These are phyloP conservation scores for Platycercus adscitus DNA, from an alignment of 2,113 vertebrate genomes.

Conservation along the genomic window DNA sequence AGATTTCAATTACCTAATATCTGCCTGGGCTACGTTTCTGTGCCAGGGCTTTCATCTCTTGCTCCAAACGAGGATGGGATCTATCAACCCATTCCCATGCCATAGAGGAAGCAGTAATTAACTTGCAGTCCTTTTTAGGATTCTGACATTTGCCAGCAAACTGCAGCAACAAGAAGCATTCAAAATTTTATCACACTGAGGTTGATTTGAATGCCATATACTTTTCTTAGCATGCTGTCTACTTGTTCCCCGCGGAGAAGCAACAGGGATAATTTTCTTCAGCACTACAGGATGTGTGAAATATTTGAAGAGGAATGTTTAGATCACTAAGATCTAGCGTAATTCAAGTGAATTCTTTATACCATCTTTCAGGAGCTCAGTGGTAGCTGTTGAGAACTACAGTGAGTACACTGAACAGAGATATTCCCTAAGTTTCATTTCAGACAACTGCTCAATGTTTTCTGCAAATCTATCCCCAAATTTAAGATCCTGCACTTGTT, in stretches of 20 bases:
- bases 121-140: background rate
- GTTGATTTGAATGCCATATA: constrained; percentile 29
- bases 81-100: background rate
- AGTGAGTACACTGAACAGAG: background rate
- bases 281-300: background rate
- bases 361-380: background rate
- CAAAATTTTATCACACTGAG: background rate
- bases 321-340: constrained; percentile 26
- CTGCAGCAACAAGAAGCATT: background rate
- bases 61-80: background rate
- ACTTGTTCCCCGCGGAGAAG: constrained; percentile 12
- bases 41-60: background rate
- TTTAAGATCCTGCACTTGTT: background rate
- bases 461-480: background rate
- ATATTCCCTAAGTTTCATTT: background rate
- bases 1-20: background rate
- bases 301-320: constrained; percentile 15
- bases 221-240: constrained; percentile 25
- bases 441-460: background rate
- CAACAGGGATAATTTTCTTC: background rate
- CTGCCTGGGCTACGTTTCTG: background rate
- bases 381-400: background rate
- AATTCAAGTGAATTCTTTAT: constrained; percentile 11
- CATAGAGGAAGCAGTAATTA: background rate
- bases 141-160: background rate